phyloP scores from a whole-genome alignment of 2,888 invertebrate species.

The Himalopsyche kuldschensis region DNA sequence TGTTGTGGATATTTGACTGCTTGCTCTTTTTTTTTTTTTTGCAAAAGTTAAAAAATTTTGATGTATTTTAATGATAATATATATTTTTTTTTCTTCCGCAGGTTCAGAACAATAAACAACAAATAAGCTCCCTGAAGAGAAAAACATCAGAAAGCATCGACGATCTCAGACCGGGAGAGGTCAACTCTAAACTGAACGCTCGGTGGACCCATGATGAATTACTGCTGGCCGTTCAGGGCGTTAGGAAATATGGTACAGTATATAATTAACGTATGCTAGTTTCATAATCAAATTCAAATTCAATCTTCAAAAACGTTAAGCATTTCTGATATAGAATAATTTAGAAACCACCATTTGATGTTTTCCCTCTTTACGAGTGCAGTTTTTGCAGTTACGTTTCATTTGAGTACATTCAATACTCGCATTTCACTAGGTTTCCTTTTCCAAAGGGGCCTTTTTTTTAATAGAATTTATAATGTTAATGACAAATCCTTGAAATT shows the following conservation, averaged over 20 bases:
- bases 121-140: conserved; percentile 82
- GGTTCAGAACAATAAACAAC: conserved; percentile 95
- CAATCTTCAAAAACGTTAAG: too few species aligned
- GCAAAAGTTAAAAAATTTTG: background rate
- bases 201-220: conserved; percentile 94
- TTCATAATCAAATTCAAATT: background rate
- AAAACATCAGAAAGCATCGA: conserved; percentile 62
- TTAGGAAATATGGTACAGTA: conserved; percentile 79
- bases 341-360: too few species aligned
- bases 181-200: conserved; percentile 74
- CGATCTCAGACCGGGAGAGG: conserved; percentile 64
- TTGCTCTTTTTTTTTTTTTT: background rate
- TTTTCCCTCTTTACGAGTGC: too few species aligned
- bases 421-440: too few species aligned
- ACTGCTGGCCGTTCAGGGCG: conserved; percentile 86
- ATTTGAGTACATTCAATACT: too few species aligned
- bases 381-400: too few species aligned
- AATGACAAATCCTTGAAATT: too few species aligned
- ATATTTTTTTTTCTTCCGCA: conserved; percentile 50
- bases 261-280: conserved; percentile 22
- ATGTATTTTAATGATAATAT: background rate
- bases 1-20: background rate
- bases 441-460: too few species aligned
- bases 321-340: too few species aligned
- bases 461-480: background rate